Conservation (phyloP, 2,888 invertebrate genomes). For the Nephrotoma guestfalica region DNA sequence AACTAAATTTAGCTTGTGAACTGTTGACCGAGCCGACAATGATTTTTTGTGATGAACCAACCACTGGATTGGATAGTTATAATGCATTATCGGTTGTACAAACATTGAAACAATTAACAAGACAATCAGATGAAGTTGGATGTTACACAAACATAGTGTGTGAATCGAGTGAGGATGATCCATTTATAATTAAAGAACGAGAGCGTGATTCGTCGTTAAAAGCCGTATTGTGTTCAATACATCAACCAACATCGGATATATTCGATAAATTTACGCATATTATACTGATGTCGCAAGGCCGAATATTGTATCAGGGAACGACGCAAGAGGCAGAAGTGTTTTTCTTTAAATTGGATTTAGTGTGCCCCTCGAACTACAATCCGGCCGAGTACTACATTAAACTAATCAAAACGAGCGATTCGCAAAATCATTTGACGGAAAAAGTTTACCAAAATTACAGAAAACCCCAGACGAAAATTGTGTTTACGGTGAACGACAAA, state of each 20-base stretch:
- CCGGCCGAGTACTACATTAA: slow-evolving; percentile 74
- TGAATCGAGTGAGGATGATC: not conserved
- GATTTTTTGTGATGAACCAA: slow-evolving; percentile 88
- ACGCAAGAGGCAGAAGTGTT: slow-evolving; percentile 51
- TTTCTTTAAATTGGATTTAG: slow-evolving; percentile 51
- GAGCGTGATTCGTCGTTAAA: slow-evolving; percentile 28
- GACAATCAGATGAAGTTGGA: not conserved
- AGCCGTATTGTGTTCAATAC: slow-evolving; percentile 74
- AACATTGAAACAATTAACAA: slow-evolving; percentile 47
- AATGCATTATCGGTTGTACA: slow-evolving; percentile 69
- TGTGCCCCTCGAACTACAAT: slow-evolving; percentile 64
- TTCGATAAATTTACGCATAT: slow-evolving; percentile 72
- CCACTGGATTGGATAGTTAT: slow-evolving; percentile 82
- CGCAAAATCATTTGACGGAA: not conserved
- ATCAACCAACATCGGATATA: slow-evolving; percentile 79
- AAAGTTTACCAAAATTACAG: not conserved
- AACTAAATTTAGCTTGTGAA: slow-evolving; percentile 61
- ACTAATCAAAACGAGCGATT: slow-evolving; percentile 22
- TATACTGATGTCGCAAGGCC: slow-evolving; percentile 60
- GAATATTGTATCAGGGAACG: slow-evolving; percentile 64
- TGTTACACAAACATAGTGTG: not conserved
- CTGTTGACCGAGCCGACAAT: slow-evolving; percentile 76
- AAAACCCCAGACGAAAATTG: not conserved
- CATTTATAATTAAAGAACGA: not conserved
- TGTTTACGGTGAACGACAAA: not conserved